Conservation (phyloP, 2,888 invertebrate genomes). For the Erannis defoliaria region DNA sequence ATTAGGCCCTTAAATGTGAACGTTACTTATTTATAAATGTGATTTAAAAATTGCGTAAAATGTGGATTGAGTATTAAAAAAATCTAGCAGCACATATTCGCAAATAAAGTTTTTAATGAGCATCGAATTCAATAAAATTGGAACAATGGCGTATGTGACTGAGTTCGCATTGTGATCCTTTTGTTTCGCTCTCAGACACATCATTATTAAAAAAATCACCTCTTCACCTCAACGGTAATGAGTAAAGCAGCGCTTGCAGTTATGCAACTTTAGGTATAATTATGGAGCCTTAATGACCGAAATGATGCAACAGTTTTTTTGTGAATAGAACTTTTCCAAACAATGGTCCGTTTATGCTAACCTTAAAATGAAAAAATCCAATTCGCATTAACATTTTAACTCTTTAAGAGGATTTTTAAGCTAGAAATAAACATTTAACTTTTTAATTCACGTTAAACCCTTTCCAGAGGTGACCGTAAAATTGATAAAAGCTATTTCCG, state of each 20-base stretch:
- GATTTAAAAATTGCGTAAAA: too few species aligned
- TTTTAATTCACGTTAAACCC: slow-evolving; percentile 24
- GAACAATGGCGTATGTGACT: slow-evolving; percentile 78
- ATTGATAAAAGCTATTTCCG: slow-evolving; percentile 59
- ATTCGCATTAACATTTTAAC: background rate
- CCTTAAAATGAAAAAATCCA: background rate
- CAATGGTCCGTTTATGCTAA: slow-evolving; percentile 12
- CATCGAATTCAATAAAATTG: slow-evolving; percentile 76
- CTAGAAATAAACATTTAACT: slow-evolving; percentile 18
- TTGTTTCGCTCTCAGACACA: slow-evolving; percentile 66
- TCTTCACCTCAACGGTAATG: slow-evolving; percentile 74
- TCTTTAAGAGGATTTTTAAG: slow-evolving; percentile 2
- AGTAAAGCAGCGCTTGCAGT: slow-evolving; percentile 58
- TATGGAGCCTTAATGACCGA: slow-evolving; percentile 52
- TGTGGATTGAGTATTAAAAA: slow-evolving; percentile 47
- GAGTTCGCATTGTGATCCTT: slow-evolving; percentile 71
- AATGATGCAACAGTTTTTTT: slow-evolving; percentile 34
- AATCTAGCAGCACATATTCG: slow-evolving; percentile 39
- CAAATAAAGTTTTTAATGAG: slow-evolving; percentile 74
- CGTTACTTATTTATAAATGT: too few species aligned
- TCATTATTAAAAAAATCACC: slow-evolving; percentile 78
- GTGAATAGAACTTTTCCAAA: slow-evolving; percentile 22
- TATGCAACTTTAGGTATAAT: slow-evolving; percentile 39
- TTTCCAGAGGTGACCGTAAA: slow-evolving; percentile 46
- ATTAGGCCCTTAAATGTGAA: too few species aligned